Base-by-base conservation (phyloP, 1,140 invertebrate species). In the Goniozus legneri region DNA sequence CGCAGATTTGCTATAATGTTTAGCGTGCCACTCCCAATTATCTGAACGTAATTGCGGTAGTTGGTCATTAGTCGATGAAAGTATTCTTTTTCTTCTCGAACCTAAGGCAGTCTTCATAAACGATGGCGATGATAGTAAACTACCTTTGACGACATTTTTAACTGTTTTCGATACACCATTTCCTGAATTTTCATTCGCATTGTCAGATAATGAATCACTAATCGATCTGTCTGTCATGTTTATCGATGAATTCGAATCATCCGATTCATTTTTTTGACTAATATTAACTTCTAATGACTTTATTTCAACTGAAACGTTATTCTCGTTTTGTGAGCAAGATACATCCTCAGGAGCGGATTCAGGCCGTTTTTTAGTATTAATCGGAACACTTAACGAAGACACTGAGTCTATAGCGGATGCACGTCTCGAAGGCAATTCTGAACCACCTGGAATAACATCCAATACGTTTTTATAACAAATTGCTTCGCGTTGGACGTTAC, bases 91-190 rank as follows among this genome's bases (percentile, higher is more conserved):
- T 44, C 70, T 79, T 41, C 78, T 76, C 1, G 67, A 60, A 47
- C 76, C 76, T 10, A 84, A 69, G 0, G 80, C 79, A 14, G 82
- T 83, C 58, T 80, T 80, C 50, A 86, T 79, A 50, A 85, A 86
- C 0, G 77, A 79, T 0, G 83, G 80, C 19, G 84, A 83, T 1
- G 79, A 82, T n/a, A 85, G 51, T 36, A 78, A 61, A 2, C 54
- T 46, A 4, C 41, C 37, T 14, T 67, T 71, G 6, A 63, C 31
- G 18, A 56, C 53, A 8, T 40, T 40, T 8, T 56, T 20, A 32
- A 30, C 19, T 2, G 22, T 36, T 15, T 35, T 49, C n/a, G 31
- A n/a, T n/a, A n/a, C n/a, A n/a, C n/a, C n/a, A n/a, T n/a, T n/a
- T n/a, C n/a, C n/a, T n/a, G n/a, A n/a, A n/a, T n/a, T n/a, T n/a